Evolutionary conservation across 2,797 vertebrate species (phyloP).

Genomic region (Eulemur rubriventer): DNA sequence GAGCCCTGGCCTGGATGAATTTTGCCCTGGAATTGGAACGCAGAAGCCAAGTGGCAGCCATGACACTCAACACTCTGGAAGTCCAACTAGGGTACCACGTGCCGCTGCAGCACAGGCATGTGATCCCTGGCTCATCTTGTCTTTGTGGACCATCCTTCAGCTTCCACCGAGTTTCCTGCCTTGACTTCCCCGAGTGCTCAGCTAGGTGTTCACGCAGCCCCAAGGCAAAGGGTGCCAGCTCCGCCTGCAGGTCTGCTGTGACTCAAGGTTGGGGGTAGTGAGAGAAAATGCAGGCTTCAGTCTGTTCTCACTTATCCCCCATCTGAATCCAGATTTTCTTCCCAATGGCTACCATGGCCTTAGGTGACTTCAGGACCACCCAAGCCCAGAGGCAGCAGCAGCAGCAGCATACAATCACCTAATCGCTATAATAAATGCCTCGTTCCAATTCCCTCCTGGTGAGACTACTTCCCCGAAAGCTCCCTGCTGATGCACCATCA

Average conservation of each 20-base stretch:
- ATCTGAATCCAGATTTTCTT: background rate
- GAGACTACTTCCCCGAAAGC: background rate
- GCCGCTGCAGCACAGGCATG: fast-evolving
- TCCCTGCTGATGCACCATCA: background rate
- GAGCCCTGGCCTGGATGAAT: background rate
- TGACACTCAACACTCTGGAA: background rate
- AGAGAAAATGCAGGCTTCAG: background rate
- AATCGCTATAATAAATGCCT: background rate
- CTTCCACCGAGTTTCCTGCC: background rate
- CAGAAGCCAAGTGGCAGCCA: background rate
- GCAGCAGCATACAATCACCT: background rate
- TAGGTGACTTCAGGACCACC: background rate
- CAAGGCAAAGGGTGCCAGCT: background rate
- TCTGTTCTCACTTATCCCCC: background rate
- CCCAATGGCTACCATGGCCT: background rate
- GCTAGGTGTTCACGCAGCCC: no score
- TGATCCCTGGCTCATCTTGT: background rate
- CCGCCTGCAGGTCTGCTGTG: background rate
- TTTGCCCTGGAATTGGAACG: background rate
- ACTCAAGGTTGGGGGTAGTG: background rate
- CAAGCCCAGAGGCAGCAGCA: background rate
- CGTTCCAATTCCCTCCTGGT: background rate
- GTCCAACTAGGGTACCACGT: background rate
- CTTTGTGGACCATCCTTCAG: background rate
- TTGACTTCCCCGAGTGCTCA: background rate